phyloP scores from a whole-genome alignment of 2,888 invertebrate genomes.

The Drosophila silvestris region DNA sequence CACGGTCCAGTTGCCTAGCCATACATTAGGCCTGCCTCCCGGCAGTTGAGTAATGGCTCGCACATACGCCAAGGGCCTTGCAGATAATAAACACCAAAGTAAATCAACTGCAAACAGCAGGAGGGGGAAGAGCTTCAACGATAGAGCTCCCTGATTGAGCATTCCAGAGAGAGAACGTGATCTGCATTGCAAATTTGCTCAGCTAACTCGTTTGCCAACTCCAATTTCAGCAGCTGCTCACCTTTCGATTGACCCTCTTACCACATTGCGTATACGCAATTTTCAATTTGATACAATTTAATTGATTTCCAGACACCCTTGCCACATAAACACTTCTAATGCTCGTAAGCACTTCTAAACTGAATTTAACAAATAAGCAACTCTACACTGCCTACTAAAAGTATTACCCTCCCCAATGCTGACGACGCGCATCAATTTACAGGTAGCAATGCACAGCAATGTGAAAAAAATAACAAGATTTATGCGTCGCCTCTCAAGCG shows the following conservation, averaged over 20 bases:
- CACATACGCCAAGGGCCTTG: slow-evolving; percentile 44
- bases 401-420: neutral
- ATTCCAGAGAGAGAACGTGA: slow-evolving; percentile 47
- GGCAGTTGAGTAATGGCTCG: slow-evolving; percentile 53
- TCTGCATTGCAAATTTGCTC: slow-evolving; percentile 47
- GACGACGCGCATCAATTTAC: slow-evolving; percentile 2
- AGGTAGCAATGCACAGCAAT: slow-evolving; percentile 23
- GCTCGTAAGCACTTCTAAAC: slow-evolving; percentile 14
- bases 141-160: slow-evolving; percentile 21
- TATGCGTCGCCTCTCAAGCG: slow-evolving; percentile 41
- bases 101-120: slow-evolving; percentile 11
- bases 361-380: slow-evolving; percentile 44
- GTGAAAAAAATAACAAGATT: slow-evolving; percentile 32
- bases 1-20: slow-evolving; percentile 14
- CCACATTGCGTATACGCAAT: slow-evolving; percentile 35
- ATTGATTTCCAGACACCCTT: slow-evolving; percentile 28
- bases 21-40: slow-evolving; percentile 38
- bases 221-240: neutral
- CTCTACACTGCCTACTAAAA: slow-evolving; percentile 12
- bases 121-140: slow-evolving; percentile 1
- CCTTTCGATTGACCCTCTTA: neutral
- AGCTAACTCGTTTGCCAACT: neutral
- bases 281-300: slow-evolving; percentile 40
- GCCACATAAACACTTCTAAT: slow-evolving; percentile 12
- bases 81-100: slow-evolving; percentile 59